Base-by-base conservation (phyloP, 2,113 vertebrate genomes). In the Baryphthengus martii region DNA sequence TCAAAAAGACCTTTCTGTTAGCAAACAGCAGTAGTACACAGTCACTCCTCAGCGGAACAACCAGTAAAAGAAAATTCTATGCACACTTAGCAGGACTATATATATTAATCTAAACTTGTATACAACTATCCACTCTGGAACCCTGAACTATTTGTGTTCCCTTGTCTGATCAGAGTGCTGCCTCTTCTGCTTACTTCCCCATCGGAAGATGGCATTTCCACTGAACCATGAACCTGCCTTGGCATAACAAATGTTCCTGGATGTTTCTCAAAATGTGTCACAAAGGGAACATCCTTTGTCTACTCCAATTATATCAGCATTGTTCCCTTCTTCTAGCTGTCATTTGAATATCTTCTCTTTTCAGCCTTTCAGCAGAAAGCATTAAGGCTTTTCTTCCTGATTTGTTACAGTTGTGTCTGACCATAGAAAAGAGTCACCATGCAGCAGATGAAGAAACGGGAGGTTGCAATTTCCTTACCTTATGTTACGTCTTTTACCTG, bases 221-320 rank as follows among this genome's bases (percentile, higher is more conserved):
- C 90, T 95, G 96, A 97, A 95, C 94, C 93, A 87, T 96, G 93
- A 98, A 97, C 94, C 88, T 1, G 21, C 83, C 78, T 97, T 96
- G 94, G 92, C 94, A 97, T 40, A 94, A 49, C 76, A 96, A 98
- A 96, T 95, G 93, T 94, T 93, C 89, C 95, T 94, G 88, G 92
- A 92, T 87, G 88, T 96, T 97, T 96, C 92, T 95, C 95, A 97
- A 95, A 97, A 97, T 68, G 89, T 96, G 96, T 98, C 97, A 97
- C 83, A 90, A 95, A 94, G 74, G 39, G 95, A 97, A 97, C 95
- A 92, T 78, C 87, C 72, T 93, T 96, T 96, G 97, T 95, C 96
- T 91, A 70, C 83, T 96, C 89, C 61, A 33, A 79, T 92, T 95
- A 97, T 63, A 89, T 96, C 85, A 95, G 78, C 93, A 86, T 94